Evolutionary conservation across 2,888 invertebrate species (phyloP).

Genomic region (Ophion slaviceki): DNA sequence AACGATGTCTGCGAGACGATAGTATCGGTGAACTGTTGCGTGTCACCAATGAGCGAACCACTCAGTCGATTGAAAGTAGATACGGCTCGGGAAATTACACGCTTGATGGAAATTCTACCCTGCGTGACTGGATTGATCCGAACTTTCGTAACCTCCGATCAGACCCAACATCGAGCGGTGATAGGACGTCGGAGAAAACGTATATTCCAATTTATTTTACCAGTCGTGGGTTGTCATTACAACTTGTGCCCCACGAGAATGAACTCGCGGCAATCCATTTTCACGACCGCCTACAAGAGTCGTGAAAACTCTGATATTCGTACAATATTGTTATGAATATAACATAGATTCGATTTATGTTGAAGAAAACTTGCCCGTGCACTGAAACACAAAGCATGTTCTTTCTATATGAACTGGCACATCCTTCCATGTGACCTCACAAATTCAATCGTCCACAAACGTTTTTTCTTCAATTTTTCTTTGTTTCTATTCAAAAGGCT

Average conservation of each 20-base stretch:
- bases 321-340: not conserved
- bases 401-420: too few species aligned
- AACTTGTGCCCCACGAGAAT: constrained; percentile 22
- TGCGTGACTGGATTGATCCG: not conserved
- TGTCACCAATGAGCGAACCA: constrained; percentile 36
- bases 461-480: too few species aligned
- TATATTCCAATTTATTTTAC: constrained; percentile 2
- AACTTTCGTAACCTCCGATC: constrained; percentile 39
- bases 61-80: constrained; percentile 47
- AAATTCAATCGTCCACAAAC: too few species aligned
- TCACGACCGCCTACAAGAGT: not conserved
- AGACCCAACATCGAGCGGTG: not conserved
- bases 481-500: too few species aligned
- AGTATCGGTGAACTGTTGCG: constrained; percentile 42
- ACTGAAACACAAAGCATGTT: too few species aligned
- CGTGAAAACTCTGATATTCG: constrained; percentile 7
- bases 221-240: constrained; percentile 7
- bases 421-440: too few species aligned
- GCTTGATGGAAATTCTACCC: constrained; percentile 50
- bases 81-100: constrained; percentile 52
- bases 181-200: constrained; percentile 2
- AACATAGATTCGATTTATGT: not conserved
- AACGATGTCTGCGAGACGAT: constrained; percentile 29
- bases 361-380: too few species aligned
- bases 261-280: constrained; percentile 22